These are phyloP conservation scores for Carcina quercana DNA, from an alignment of 2,888 invertebrate species.

Conservation along the genomic window DNA sequence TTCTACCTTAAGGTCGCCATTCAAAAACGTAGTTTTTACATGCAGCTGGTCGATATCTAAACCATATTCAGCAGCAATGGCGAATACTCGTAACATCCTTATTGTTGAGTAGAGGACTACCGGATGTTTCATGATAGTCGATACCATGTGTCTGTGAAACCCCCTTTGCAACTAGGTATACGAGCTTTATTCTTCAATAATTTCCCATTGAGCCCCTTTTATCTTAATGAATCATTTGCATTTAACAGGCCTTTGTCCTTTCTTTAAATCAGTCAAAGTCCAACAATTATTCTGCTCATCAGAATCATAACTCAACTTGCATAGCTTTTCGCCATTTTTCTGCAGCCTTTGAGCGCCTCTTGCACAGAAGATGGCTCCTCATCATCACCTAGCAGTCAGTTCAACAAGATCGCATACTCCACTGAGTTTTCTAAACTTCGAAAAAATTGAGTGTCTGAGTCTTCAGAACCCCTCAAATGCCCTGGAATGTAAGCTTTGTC, in stretches of 20 bases:
- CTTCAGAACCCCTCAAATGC: neutral
- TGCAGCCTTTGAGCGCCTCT: constrained; percentile 7
- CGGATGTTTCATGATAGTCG: constrained; percentile 15
- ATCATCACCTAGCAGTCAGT: neutral
- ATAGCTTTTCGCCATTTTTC: constrained; percentile 11
- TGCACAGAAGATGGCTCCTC: constrained; percentile 4
- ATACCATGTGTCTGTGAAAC: constrained; percentile 10
- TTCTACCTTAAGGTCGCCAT: constrained; percentile 13
- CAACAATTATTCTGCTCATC: constrained; percentile 11
- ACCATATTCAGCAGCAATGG: constrained; percentile 8
- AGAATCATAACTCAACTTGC: constrained; percentile 13
- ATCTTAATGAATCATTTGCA: constrained; percentile 10
- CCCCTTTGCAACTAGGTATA: constrained; percentile 13
- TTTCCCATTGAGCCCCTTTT: constrained; percentile 8
- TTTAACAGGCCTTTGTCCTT: constrained; percentile 7
- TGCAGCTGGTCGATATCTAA: constrained; percentile 15
- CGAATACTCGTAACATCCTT: constrained; percentile 5
- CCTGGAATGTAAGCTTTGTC: constrained; percentile 12
- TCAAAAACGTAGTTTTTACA: constrained; percentile 18
- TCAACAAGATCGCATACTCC: neutral
- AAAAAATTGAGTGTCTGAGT: neutral
- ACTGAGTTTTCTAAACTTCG: neutral
- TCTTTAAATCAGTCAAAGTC: constrained; percentile 6
- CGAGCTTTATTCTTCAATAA: constrained; percentile 11
- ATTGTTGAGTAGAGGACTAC: constrained; percentile 12